Conservation (phyloP, 2,797 vertebrate species). For the Echeneis naucrates region DNA sequence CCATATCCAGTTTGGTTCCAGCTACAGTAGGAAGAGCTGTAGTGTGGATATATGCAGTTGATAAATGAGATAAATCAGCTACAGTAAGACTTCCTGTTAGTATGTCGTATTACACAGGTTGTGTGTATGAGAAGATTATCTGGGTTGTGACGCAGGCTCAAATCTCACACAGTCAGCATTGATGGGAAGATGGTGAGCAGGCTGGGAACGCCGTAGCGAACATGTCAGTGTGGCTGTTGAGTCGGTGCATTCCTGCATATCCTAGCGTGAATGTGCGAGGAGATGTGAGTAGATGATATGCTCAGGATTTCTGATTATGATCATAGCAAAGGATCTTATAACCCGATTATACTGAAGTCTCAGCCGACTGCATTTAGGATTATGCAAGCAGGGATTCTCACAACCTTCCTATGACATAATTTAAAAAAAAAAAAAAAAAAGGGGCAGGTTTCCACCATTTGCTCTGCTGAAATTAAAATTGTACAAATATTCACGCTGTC, state of each 20-base stretch:
- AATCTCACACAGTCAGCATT: constrained; percentile 79
- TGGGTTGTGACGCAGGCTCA: constrained; percentile 57
- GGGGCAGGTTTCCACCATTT: neutral
- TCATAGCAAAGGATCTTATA: constrained; percentile 1
- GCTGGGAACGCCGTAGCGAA: constrained; percentile 33
- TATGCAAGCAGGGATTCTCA: constrained; percentile 15
- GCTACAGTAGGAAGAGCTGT: too few relatives aligned
- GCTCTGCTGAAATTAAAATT: neutral
- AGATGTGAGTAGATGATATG: constrained; percentile 10
- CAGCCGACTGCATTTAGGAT: constrained; percentile 1
- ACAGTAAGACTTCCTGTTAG: neutral
- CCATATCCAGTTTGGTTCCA: too few relatives aligned
- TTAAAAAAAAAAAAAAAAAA: too few relatives aligned
- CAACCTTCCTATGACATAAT: constrained; percentile 17
- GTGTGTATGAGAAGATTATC: constrained; percentile 58
- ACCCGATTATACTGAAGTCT: constrained; percentile 25
- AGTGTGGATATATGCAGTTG: too few relatives aligned
- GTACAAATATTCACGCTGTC: constrained; percentile 1
- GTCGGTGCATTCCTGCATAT: constrained; percentile 46
- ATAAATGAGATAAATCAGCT: neutral
- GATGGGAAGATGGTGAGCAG: constrained; percentile 29
- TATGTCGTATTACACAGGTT: neutral
- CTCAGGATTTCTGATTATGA: neutral
- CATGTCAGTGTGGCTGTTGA: constrained; percentile 31
- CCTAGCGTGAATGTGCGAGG: constrained; percentile 39